A percentile compares a stretch with the other conserved stretches of the same genome.
Conservation (phyloP, 2,888 invertebrate species). For the Thymelicus lineola region DNA sequence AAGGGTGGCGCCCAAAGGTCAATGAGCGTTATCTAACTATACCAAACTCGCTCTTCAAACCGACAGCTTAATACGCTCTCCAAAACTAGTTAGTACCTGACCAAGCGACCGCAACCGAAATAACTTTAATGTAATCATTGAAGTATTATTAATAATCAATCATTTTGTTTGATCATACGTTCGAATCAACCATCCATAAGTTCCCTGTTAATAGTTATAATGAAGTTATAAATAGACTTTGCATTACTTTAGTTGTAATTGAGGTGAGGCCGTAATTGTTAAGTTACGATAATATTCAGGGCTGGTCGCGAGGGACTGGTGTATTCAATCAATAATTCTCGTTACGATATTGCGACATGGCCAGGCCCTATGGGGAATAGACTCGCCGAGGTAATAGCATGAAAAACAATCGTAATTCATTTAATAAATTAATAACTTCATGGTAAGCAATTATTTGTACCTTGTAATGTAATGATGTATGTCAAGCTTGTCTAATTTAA, state of each 20-base stretch:
- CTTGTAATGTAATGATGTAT: not conserved
- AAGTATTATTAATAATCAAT: no score
- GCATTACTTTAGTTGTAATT: conserved; percentile 7
- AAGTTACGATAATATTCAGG: conserved; percentile 19
- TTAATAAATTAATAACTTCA: conserved; percentile 3
- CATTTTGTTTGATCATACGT: not conserved
- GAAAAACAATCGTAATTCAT: not conserved
- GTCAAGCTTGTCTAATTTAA: not conserved
- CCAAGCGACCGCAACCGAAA: no score
- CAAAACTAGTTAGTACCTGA: no score
- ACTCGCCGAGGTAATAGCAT: not conserved
- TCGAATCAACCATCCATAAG: no score
- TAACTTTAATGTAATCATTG: not conserved
- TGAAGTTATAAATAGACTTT: not conserved
- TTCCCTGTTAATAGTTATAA: not conserved
- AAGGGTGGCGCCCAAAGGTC: no score
- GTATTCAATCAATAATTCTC: conserved; percentile 30
- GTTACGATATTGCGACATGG: conserved; percentile 24
- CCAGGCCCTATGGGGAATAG: conserved; percentile 18
- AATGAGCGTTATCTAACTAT: no score
- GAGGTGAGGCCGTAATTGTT: conserved; percentile 21
- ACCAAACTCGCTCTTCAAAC: no score
- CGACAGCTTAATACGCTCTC: no score
- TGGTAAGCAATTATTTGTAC: not conserved
- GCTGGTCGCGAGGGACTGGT: conserved; percentile 11